A percentile compares a stretch with the other conserved stretches of the same genome.
phyloP scores from a whole-genome alignment of 2,113 vertebrate species.

The Muntiacus reevesi region DNA sequence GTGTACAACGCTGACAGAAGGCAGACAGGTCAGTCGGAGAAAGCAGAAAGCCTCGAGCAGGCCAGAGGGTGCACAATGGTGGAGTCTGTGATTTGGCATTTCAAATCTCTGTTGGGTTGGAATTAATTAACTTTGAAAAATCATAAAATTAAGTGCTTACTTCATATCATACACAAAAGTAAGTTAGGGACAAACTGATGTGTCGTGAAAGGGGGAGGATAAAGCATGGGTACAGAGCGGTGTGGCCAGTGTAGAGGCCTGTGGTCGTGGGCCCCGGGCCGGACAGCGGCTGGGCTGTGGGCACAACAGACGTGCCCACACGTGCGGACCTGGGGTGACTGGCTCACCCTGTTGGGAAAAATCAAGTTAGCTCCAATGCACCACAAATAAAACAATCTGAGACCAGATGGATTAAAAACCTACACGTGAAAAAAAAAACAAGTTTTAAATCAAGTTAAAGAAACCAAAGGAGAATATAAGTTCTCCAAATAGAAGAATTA shows the following conservation, averaged over 20 bases:
- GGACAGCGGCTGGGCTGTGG: neutral
- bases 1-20: no score
- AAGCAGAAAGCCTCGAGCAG: neutral
- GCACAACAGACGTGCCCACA: neutral
- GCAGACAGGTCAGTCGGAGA: neutral
- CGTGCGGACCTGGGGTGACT: rapidly evolving
- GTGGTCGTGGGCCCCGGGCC: rapidly evolving
- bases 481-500: neutral
- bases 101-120: neutral
- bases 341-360: neutral
- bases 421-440: neutral
- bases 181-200: neutral
- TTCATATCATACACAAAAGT: neutral
- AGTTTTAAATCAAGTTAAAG: neutral
- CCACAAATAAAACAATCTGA: neutral
- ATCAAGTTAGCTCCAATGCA: neutral
- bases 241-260: no score
- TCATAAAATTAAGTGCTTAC: neutral
- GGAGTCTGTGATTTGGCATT: neutral
- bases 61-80: neutral
- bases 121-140: neutral
- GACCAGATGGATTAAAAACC: neutral
- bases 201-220: neutral
- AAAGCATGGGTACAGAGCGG: rapidly evolving
- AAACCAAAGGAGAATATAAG: neutral